A percentile compares a stretch with the other conserved stretches of the same genome.
Evolutionary conservation across 2,888 invertebrate species (phyloP).

Genomic region (Cheiracanthium punctorium): DNA sequence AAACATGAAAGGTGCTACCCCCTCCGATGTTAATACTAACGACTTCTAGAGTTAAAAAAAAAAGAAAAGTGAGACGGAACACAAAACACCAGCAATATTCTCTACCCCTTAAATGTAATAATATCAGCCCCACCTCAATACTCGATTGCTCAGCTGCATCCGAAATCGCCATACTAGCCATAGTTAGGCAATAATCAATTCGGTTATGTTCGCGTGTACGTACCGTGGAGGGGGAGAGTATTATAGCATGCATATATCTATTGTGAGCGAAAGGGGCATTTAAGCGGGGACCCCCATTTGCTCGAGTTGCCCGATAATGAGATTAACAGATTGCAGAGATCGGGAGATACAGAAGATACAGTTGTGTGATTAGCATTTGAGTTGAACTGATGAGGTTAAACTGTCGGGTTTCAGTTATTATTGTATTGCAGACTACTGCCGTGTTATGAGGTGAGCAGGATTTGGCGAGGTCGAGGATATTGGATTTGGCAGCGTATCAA

Average conservation of each 20-base stretch:
- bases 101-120: no score
- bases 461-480: constrained; percentile 16
- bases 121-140: constrained; percentile 19
- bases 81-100: no score
- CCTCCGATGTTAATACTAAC: no score
- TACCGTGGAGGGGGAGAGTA: constrained; percentile 11
- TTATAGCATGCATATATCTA: constrained; percentile 56
- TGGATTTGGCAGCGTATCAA: constrained; percentile 43
- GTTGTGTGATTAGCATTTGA: constrained; percentile 66
- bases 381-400: constrained; percentile 68
- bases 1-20: no score
- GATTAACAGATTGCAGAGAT: constrained; percentile 69
- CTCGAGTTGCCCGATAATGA: constrained; percentile 65
- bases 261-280: constrained; percentile 59
- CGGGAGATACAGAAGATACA: constrained; percentile 31
- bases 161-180: constrained; percentile 22
- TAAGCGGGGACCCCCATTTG: constrained; percentile 49
- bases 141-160: constrained; percentile 41
- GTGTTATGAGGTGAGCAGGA: constrained; percentile 58
- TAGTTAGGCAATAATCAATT: constrained; percentile 65
- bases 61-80: no score
- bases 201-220: constrained; percentile 38
- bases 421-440: constrained; percentile 51
- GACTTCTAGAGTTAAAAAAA: no score
- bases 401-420: constrained; percentile 69